phyloP scores from a whole-genome alignment of 2,113 vertebrate genomes.

The Lamprotornis superbus region DNA sequence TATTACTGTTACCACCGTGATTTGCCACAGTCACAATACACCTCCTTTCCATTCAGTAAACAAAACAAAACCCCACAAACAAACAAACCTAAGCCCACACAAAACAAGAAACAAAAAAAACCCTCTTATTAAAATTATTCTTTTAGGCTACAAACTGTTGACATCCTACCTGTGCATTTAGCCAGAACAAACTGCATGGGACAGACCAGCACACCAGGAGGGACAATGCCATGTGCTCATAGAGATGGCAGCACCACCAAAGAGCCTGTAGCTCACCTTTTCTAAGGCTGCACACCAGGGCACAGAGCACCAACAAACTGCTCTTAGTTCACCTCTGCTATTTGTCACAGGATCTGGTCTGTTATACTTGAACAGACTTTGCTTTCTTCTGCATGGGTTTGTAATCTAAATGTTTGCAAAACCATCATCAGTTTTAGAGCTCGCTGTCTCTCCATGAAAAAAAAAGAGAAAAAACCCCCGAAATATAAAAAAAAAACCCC shows the following conservation, averaged over 20 bases:
- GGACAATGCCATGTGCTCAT: neutral
- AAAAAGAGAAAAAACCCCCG: rapidly evolving
- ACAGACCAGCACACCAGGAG: neutral
- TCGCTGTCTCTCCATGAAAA: neutral
- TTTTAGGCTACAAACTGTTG: neutral
- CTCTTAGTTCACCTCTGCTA: neutral
- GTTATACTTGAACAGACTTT: neutral
- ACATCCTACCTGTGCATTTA: neutral
- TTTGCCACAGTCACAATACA: neutral
- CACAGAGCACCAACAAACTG: neutral
- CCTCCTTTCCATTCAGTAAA: neutral
- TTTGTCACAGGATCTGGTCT: neutral
- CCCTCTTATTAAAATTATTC: neutral
- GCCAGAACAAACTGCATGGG: neutral
- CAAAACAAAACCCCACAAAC: neutral
- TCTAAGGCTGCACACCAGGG: neutral
- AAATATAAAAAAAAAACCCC: no score
- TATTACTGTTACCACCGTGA: neutral
- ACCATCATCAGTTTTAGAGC: neutral
- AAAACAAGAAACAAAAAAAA: neutral
- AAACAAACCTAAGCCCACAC: neutral
- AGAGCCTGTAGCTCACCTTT: neutral
- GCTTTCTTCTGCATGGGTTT: neutral
- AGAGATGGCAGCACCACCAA: neutral
- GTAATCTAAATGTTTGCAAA: neutral